Evolutionary conservation across 2,797 vertebrate species (phyloP), one percentile per base, ranked within the genome.

Genomic region (Myiothlypis chrysogaster): DNA sequence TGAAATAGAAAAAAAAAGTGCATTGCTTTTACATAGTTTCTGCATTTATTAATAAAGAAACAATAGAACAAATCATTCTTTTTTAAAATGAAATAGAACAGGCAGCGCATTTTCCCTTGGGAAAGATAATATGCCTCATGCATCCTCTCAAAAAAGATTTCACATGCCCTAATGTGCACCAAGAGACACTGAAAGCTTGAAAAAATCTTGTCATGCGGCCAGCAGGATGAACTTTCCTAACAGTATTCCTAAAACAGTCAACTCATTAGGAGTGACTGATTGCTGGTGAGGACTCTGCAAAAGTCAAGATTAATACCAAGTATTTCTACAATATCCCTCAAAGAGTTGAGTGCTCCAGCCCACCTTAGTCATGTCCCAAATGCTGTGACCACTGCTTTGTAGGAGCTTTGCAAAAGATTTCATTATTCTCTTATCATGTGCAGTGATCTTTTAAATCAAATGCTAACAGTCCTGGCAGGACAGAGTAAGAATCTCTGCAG

Each of bases 201-300:
- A 94, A 92, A 93, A 86, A 47, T 34, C 47, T 71, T 86, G 80
- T 81, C 66, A 53, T 21, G 57, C 57, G 93, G 76, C 71, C 87
- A 91, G 82, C 21, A 69, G 39, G 50, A 95, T 71, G 57, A 95
- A 90, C 57, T 86, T 88, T 23, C 34, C 49, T 35, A 83, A 37
- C 17, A 69, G 49, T 22, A n/a, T n/a, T 90, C 41, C 63, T 83
- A 41, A 83, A 84, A 12, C 34, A 85, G 71, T 35, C 59, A 86
- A 19, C 57, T 83, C 83, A 94, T 82, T 75, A 86, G 60, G 64
- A 91, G 13, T 63, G 61, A 65, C 34, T 69, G 53, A 94, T 41
- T 81, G 77, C 39, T 49, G 10, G 24, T 39, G 39, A 86, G 60
- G 57, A 78, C 27, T 24, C 66, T 83, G 64, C 52, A 83, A 43